Evolutionary conservation across 2,113 vertebrate species (phyloP).

Genomic region (Camelus dromedarius): DNA sequence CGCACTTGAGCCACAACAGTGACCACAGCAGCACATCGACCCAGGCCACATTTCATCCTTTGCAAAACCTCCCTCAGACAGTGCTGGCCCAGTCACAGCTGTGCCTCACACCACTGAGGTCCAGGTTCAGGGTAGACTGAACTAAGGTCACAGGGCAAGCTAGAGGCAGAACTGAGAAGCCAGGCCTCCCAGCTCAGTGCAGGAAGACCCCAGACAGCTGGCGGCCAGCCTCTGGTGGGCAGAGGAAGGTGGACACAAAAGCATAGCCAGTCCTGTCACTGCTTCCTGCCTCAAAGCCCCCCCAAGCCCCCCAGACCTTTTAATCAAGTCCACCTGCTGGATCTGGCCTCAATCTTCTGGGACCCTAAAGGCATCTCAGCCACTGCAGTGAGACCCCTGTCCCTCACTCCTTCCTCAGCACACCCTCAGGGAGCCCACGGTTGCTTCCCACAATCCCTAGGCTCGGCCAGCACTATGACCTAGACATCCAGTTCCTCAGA

Average conservation of each 20-base stretch:
- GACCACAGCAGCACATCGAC: neutral
- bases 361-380: neutral
- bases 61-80: neutral
- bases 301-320: neutral
- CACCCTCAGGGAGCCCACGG: neutral
- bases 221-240: neutral
- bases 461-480: neutral
- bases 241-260: neutral
- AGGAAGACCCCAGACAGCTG: fast-evolving
- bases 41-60: neutral
- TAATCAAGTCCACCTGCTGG: neutral
- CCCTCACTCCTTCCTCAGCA: neutral
- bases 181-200: neutral
- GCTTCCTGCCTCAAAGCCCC: neutral
- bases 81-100: neutral
- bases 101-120: neutral
- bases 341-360: neutral
- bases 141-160: neutral
- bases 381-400: neutral
- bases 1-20: neutral
- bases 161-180: neutral
- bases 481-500: neutral
- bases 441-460: neutral
- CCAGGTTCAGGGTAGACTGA: neutral
- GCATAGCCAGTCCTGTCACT: neutral